These are phyloP conservation scores for Leptogaster cylindrica DNA, from an alignment of 2,888 invertebrate species.

Conservation along the genomic window DNA sequence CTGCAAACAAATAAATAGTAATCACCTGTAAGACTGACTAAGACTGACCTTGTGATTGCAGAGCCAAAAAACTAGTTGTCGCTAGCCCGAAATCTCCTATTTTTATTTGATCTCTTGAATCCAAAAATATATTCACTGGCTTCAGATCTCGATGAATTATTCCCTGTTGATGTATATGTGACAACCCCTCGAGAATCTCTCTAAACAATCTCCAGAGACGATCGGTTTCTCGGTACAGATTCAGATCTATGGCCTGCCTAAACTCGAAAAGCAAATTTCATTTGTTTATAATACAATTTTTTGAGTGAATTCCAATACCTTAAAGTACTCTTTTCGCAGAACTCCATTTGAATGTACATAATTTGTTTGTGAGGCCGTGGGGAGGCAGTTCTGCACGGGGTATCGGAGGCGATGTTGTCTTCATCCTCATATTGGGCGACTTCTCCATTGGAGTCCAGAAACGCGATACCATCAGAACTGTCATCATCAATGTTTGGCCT, in stretches of 20 bases:
- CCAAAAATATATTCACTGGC: slow-evolving; percentile 28
- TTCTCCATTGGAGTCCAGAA: slow-evolving; percentile 59
- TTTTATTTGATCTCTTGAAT: slow-evolving; percentile 91
- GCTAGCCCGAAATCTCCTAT: slow-evolving; percentile 98
- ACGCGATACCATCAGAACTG: slow-evolving; percentile 60
- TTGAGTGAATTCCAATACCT: slow-evolving; percentile 59
- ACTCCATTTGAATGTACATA: slow-evolving; percentile 98
- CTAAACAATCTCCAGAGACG: slow-evolving; percentile 91
- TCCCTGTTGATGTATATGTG: slow-evolving; percentile 64
- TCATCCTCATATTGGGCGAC: slow-evolving; percentile 55
- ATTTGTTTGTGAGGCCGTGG: slow-evolving; percentile 61
- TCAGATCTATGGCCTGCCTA: slow-evolving; percentile 85
- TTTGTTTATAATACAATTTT: too few species aligned
- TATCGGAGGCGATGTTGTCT: slow-evolving; percentile 50
- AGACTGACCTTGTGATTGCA: slow-evolving; percentile 56
- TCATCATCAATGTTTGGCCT: slow-evolving; percentile 57
- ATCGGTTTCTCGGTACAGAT: slow-evolving; percentile 76
- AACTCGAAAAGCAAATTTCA: slow-evolving; percentile 40
- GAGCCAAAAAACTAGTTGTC: slow-evolving; percentile 69
- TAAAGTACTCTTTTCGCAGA: slow-evolving; percentile 94
- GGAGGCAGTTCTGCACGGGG: slow-evolving; percentile 48
- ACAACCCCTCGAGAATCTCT: slow-evolving; percentile 88
- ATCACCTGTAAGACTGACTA: neutral
- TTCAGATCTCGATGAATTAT: slow-evolving; percentile 42
- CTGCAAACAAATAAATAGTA: slow-evolving; percentile 8